Evolutionary conservation across 1,140 invertebrate species (phyloP), one percentile per base, ranked within the genome.

Genomic region (Drosophila kanapiae): DNA sequence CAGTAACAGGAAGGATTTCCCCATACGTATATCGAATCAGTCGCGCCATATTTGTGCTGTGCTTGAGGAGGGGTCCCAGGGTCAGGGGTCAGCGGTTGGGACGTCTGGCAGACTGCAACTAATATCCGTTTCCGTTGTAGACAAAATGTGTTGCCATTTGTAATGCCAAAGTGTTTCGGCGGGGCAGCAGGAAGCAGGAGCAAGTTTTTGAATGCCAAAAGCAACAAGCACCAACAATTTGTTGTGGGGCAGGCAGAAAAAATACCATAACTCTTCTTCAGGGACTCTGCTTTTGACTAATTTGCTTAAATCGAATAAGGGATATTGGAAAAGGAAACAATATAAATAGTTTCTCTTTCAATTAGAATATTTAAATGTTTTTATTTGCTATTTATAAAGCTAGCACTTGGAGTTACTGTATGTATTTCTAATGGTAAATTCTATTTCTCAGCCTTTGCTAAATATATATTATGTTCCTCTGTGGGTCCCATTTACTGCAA

Each of bases 121-220:
- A 91, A 91, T 91, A 91, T 91, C 87, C 87, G 87, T 83, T 91
- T 91, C 87, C 82, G 87, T 91, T 91, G 78, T 91, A 91, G 84
- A 90, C 87, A 86, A 91, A 91, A 91, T 91, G 87, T 91, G 80
- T 80, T 87, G 87, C 87, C 87, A 91, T 91, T 91, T 91, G 82
- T 88, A 90, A 81, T 88, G 78, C 76, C 85, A 84, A 77, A 77
- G 80, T 80, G 83, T 72, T 72, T 85, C 74, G 78, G 78, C 62
- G 61, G 68, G 72, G 42, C 60, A 27, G 42, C 56, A 27, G 74
- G 38, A 40, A 53, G 42, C 60, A 67, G 62, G 53, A 58, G 35
- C 60, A 65, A 76, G 49, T 48, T 60, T 51, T 40, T 53, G 54
- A 53, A 59, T 76, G 72, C 43, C 56, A 56, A 57, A 29, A 51